Conservation (phyloP, 2,113 vertebrate species). For the Catagonus wagneri region DNA sequence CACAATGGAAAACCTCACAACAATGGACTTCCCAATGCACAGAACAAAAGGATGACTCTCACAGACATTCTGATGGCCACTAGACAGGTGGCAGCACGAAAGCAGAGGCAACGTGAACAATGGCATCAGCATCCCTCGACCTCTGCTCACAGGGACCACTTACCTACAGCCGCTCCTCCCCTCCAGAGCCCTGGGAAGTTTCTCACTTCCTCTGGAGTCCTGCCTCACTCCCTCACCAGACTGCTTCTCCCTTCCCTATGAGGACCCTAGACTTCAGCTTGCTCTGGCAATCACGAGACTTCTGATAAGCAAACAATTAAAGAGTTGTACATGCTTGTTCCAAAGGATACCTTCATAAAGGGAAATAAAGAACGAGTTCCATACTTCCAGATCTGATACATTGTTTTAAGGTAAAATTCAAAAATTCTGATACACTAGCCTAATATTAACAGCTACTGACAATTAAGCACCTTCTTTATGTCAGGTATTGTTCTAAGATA, state of each 20-base stretch:
- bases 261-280: background rate
- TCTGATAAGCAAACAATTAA: background rate
- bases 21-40: background rate
- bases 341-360: background rate
- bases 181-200: background rate
- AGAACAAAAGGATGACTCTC: background rate
- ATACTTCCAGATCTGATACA: background rate
- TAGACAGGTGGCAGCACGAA: accelerated
- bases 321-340: background rate
- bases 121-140: background rate
- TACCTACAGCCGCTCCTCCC: too few species aligned
- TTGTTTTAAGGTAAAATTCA: background rate
- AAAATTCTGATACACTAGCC: background rate
- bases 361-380: background rate
- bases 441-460: background rate
- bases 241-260: background rate
- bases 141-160: background rate
- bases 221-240: too few species aligned
- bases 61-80: too few species aligned
- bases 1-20: background rate
- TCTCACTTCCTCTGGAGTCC: background rate
- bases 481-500: background rate
- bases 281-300: background rate
- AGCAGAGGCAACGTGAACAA: background rate
- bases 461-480: background rate